These are phyloP conservation scores for Nothoprocta perdicaria DNA, from an alignment of 2,113 vertebrate species.

Conservation along the genomic window DNA sequence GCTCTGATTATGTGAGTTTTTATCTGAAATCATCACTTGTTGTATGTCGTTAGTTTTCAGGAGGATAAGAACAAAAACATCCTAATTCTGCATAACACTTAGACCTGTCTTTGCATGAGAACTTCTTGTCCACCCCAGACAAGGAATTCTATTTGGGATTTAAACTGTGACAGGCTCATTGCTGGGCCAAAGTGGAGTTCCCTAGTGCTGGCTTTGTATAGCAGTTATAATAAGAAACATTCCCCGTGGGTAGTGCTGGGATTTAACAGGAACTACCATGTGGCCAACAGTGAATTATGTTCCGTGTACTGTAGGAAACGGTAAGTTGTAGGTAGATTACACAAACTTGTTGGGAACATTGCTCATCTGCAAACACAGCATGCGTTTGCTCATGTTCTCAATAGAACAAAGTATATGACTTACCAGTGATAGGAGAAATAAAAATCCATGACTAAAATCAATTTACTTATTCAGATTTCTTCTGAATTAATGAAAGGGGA, in stretches of 20 bases:
- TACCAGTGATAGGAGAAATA: background rate
- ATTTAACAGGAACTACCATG: background rate
- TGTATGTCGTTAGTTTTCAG: background rate
- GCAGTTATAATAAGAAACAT: background rate
- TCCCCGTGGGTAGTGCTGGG: background rate
- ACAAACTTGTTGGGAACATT: background rate
- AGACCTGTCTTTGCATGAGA: background rate
- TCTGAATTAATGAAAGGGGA: background rate
- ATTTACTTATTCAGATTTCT: background rate
- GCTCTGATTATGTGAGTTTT: background rate
- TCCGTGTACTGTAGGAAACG: background rate
- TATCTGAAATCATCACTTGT: background rate
- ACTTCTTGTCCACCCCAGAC: background rate
- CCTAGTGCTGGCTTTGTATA: background rate
- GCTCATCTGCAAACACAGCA: background rate
- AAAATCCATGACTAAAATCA: background rate
- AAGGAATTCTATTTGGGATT: background rate
- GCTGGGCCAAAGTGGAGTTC: background rate
- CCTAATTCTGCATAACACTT: background rate
- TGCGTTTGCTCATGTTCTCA: background rate
- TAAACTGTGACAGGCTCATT: background rate
- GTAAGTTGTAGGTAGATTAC: background rate
- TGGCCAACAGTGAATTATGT: background rate
- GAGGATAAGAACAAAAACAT: background rate
- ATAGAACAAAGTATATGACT: background rate